Base-by-base conservation (phyloP, 1,140 invertebrate species). In the Colletes gigas region DNA sequence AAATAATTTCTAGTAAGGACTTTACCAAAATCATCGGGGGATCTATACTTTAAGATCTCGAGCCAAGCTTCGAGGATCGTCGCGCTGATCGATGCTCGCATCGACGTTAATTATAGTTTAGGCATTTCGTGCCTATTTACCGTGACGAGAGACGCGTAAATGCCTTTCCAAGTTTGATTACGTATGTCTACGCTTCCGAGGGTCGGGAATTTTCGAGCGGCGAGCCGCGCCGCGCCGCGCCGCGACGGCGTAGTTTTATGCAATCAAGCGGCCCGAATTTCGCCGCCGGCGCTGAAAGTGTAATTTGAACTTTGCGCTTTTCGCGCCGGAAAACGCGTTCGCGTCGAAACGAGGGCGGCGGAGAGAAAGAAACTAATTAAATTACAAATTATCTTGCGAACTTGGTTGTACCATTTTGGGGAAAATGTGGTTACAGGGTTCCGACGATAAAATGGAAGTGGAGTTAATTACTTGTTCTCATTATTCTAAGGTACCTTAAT, bases 121-220 rank as follows among this genome's bases (percentile, higher is more conserved):
- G 15, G 52, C 84, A 57, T 78, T 85, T 10, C 57, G 3, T 19
- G 73, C 17, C 52, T 82, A 73, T 75, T 85, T 74, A 47, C 44
- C n/a, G 70, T 55, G 19, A 41, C 71, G 19, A 39, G 41, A 68
- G 19, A 66, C 66, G 55, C 19, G 70, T 59, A 72, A 73, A 69
- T 85, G 71, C 67, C 75, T 82, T 76, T 59, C 79, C 55, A 71
- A 86, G 69, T 85, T 86, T 85, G 81, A 85, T 85, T 86, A 78
- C 47, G 55, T 86, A 75, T 74, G 79, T 78, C 76, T 68, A 77
- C 63, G 71, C 12, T 67, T 78, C 50, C 21, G 71, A 62, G 50
- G 44, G 30, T 72, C 47, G 60, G 39, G 70, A 80, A 80, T 73
- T 80, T 66, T 75, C 62, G 52, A 55, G 19, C n/a, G 10, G 15